Conservation (phyloP, 2,113 vertebrate species). For the Phaethornis superciliosus region DNA sequence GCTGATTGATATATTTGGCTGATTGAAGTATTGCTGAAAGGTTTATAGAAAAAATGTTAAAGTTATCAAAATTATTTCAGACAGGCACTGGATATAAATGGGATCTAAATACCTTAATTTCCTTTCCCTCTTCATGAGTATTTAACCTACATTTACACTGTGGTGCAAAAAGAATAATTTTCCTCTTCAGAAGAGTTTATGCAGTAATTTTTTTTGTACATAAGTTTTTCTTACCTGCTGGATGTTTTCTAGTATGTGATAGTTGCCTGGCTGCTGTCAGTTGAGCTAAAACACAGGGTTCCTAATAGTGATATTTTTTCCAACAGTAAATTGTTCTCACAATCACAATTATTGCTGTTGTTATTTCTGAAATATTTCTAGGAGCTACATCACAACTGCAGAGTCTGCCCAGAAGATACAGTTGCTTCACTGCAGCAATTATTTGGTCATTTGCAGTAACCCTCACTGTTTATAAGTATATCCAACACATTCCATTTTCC, state of each 20-base stretch:
- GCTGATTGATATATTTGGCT: neutral
- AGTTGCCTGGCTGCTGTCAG: neutral
- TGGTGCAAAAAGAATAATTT: neutral
- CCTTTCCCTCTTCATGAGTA: neutral
- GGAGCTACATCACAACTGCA: neutral
- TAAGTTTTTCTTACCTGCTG: neutral
- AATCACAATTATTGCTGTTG: neutral
- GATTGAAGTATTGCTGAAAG: rapidly evolving
- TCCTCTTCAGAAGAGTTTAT: neutral
- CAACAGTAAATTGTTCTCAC: neutral
- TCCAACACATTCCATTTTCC: neutral
- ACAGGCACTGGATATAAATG: neutral
- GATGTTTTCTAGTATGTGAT: neutral
- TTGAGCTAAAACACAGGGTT: neutral
- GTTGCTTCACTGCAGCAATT: neutral
- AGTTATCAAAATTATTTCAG: neutral
- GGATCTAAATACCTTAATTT: neutral
- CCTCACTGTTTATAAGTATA: neutral
- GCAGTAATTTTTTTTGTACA: neutral
- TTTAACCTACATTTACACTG: neutral
- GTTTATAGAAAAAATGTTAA: neutral
- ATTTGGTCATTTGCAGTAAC: neutral
- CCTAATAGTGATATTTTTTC: neutral
- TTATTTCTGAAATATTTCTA: neutral
- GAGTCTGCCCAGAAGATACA: neutral